These are phyloP conservation scores for Anolis sagrei DNA, from an alignment of 2,113 vertebrate species.

Conservation along the genomic window DNA sequence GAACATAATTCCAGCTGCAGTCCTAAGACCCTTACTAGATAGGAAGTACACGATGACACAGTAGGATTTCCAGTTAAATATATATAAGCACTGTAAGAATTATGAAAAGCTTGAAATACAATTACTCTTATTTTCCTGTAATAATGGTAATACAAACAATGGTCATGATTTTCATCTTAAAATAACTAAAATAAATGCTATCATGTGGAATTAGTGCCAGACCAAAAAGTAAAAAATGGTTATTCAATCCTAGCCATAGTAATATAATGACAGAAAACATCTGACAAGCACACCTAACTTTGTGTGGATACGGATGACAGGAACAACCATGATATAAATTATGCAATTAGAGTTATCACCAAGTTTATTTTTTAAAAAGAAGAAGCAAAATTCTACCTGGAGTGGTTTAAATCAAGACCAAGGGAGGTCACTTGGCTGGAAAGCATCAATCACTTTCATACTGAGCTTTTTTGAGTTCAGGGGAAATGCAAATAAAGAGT, in stretches of 20 bases:
- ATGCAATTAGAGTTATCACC: neutral
- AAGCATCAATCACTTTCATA: neutral
- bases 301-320: neutral
- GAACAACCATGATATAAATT: neutral
- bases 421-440: neutral
- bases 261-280: neutral
- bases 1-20: neutral
- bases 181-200: neutral
- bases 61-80: neutral
- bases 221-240: neutral
- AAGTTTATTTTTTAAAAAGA: neutral
- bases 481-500: neutral
- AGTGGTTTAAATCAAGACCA: neutral
- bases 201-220: neutral
- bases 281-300: neutral
- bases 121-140: neutral
- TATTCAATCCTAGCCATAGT: neutral
- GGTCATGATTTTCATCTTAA: neutral
- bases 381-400: neutral
- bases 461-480: neutral
- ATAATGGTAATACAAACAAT: neutral
- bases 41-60: neutral
- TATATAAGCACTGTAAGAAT: neutral
- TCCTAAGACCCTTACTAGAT: neutral
- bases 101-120: constrained; percentile 1